A percentile compares a stretch with the other conserved stretches of the same genome.
Conservation (phyloP, 2,113 vertebrate species). For the Melanotaenia duboulayi region DNA sequence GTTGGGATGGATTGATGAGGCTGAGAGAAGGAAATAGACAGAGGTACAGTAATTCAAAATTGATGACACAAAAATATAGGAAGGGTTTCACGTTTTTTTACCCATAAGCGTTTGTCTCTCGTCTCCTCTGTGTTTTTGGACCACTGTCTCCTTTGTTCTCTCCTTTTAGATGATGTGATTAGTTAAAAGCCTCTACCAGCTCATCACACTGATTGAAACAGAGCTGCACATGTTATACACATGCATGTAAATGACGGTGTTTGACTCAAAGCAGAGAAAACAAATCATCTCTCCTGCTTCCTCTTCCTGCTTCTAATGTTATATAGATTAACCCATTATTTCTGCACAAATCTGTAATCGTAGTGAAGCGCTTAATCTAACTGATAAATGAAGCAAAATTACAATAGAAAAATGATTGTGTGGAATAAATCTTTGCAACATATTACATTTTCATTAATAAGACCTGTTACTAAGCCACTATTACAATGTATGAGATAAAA, state of each 20-base stretch:
- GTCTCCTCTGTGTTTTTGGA: conserved; percentile 10
- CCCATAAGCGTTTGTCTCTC: conserved; percentile 7
- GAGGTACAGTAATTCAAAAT: conserved; percentile 31
- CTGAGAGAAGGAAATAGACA: conserved; percentile 47
- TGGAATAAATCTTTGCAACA: neutral
- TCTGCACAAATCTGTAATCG: no score
- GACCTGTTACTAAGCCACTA: neutral
- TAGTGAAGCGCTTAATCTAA: no score
- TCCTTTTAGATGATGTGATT: conserved; percentile 64
- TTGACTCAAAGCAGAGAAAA: conserved; percentile 29
- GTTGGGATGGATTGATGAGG: neutral
- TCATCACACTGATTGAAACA: conserved; percentile 44
- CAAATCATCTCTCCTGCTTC: conserved; percentile 21
- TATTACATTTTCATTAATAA: neutral
- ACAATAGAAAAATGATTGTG: neutral
- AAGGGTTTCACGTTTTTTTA: conserved; percentile 50
- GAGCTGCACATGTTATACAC: conserved; percentile 1
- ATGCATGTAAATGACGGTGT: conserved; percentile 9
- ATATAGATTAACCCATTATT: no score
- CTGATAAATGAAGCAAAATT: neutral
- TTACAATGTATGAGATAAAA: neutral
- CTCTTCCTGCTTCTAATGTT: neutral
- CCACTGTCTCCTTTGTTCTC: conserved; percentile 33
- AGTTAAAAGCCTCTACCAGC: conserved; percentile 64
- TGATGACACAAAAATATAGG: conserved; percentile 59